Conservation (phyloP, 2,797 vertebrate species). For the Poliocrania exsul region DNA sequence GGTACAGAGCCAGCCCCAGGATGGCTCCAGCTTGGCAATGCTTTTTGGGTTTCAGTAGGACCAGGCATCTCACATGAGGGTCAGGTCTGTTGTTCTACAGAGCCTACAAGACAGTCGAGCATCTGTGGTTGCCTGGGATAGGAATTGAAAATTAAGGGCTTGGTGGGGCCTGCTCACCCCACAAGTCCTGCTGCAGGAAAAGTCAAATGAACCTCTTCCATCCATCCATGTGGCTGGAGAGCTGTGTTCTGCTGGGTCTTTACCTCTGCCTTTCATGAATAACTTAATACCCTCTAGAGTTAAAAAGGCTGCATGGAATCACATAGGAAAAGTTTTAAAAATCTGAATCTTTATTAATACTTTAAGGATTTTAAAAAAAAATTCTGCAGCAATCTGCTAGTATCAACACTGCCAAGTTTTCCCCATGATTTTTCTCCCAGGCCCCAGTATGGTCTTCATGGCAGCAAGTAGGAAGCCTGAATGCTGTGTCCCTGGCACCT, state of each 20-base stretch:
- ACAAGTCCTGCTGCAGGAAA: not conserved
- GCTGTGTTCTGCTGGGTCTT: not conserved
- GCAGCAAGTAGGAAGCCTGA: not conserved
- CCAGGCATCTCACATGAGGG: fast-evolving
- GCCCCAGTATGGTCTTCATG: fast-evolving
- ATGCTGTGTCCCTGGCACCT: not conserved
- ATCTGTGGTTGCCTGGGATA: not conserved
- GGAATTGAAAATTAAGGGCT: not conserved
- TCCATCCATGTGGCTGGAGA: not conserved
- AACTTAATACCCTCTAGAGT: not conserved
- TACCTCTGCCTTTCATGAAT: not conserved
- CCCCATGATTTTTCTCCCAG: not conserved
- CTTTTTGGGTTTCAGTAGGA: not conserved
- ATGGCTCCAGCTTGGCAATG: not conserved
- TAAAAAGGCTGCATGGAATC: not conserved
- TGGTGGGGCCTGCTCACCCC: not conserved
- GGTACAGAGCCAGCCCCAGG: not conserved
- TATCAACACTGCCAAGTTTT: not conserved
- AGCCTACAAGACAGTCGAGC: not conserved
- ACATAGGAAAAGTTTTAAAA: not conserved
- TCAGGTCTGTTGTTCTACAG: not conserved
- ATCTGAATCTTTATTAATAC: not conserved
- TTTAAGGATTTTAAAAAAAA: not conserved
- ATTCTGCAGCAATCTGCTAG: not conserved
- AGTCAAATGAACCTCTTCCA: not conserved